phyloP scores from a whole-genome alignment of 64 coral and sea anemone species.

The Astreopora myriophthalma region DNA sequence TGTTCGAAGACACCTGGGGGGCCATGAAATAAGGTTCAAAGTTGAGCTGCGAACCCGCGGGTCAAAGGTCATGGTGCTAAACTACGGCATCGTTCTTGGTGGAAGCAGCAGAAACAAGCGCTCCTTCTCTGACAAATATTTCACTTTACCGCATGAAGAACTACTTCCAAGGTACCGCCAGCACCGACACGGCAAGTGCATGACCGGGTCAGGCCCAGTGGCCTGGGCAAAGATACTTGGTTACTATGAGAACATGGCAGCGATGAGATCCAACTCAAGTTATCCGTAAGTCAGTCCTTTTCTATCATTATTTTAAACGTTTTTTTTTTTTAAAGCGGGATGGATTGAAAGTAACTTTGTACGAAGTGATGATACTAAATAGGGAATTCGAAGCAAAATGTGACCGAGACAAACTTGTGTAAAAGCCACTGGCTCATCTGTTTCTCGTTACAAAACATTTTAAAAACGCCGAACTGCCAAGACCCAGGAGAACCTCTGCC shows the following conservation, averaged over 20 bases:
- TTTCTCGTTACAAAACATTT: too few species aligned
- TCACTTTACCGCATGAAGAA: conserved; percentile 49
- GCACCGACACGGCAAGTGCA: conserved; percentile 63
- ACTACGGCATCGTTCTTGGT: conserved; percentile 83
- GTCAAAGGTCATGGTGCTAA: conserved; percentile 42
- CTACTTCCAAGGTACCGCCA: conserved; percentile 79
- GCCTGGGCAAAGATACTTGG: conserved; percentile 89
- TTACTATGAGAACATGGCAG: conserved; percentile 79
- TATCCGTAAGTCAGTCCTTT: conserved; percentile 59
- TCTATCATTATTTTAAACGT: background rate
- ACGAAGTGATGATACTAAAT: too few species aligned
- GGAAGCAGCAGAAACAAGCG: conserved; percentile 50
- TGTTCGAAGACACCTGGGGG: conserved; percentile 79
- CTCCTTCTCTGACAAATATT: conserved; percentile 14
- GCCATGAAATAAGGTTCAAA: conserved; percentile 86
- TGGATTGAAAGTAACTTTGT: too few species aligned
- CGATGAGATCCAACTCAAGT: conserved; percentile 16
- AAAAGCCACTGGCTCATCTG: too few species aligned
- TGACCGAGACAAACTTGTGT: too few species aligned
- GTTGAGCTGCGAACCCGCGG: conserved; percentile 63
- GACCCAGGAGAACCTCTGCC: too few species aligned
- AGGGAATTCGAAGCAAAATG: too few species aligned
- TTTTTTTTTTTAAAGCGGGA: too few species aligned
- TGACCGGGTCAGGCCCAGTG: conserved; percentile 80
- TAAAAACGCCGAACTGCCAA: too few species aligned